A percentile compares a stretch with the other conserved stretches of the same genome.
These are phyloP conservation scores for Amblyjoppa fuscipennis DNA, from an alignment of 2,888 invertebrate genomes.

Conservation along the genomic window DNA sequence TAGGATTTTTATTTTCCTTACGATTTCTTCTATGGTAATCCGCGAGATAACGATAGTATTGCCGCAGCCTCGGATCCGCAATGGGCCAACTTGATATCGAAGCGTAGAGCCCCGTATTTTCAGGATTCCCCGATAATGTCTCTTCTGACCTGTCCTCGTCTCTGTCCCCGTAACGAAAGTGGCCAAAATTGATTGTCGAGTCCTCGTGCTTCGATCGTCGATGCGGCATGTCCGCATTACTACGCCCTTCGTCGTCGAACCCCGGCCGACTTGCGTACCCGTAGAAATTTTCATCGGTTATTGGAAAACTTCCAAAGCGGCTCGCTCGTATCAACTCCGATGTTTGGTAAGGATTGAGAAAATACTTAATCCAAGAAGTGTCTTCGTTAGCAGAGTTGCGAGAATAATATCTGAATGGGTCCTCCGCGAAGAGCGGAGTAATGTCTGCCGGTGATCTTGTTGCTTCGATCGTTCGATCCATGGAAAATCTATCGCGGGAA, in stretches of 20 bases:
- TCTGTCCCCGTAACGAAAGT: conserved; percentile 10
- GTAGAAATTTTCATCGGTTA: conserved; percentile 28
- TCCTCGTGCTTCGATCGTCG: conserved; percentile 41
- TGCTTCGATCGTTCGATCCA: background rate
- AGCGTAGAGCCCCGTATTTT: background rate
- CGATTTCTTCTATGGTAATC: conserved; percentile 46
- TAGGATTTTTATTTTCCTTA: conserved; percentile 45
- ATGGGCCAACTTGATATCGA: conserved; percentile 28
- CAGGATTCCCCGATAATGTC: background rate
- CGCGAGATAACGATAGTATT: conserved; percentile 30
- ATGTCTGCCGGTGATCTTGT: background rate
- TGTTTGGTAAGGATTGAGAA: conserved; percentile 36
- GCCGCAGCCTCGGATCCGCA: conserved; percentile 9
- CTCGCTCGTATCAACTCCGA: conserved; percentile 14
- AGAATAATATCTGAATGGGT: conserved; percentile 9
- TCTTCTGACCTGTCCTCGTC: conserved; percentile 2
- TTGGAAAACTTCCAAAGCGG: conserved; percentile 52
- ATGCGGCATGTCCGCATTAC: conserved; percentile 33
- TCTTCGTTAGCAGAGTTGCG: conserved; percentile 30
- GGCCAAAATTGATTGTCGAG: background rate
- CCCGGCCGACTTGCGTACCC: conserved; percentile 50
- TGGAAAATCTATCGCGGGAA: conserved; percentile 15
- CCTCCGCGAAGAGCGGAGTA: background rate
- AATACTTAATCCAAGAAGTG: conserved; percentile 41
- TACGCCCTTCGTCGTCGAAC: conserved; percentile 14